A percentile compares a stretch with the other conserved stretches of the same genome.
These are phyloP conservation scores for Lepeophtheirus nordmannii DNA, from an alignment of 2,888 invertebrate genomes.

Conservation along the genomic window DNA sequence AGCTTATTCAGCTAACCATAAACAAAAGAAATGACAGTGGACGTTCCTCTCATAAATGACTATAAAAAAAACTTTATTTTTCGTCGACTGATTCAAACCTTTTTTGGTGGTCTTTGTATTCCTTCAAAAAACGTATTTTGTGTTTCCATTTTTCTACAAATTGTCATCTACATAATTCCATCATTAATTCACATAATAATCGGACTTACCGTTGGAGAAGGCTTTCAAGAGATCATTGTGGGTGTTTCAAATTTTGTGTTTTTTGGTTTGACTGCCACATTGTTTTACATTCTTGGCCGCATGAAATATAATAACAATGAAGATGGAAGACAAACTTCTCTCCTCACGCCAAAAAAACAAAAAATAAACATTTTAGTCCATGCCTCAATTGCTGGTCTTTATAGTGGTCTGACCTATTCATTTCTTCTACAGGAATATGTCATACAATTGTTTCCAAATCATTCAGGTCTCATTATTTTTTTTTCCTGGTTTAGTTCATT, in stretches of 20 bases:
- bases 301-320: not conserved
- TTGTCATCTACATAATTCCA: not conserved
- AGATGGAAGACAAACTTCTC: constrained; percentile 17
- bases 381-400: constrained; percentile 26
- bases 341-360: constrained; percentile 26
- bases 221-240: not conserved
- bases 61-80: constrained; percentile 18
- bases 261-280: not conserved
- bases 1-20: too few relatives aligned
- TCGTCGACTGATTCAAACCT: constrained; percentile 7
- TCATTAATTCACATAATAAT: not conserved
- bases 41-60: constrained; percentile 17
- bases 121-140: not conserved
- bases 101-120: constrained; percentile 11
- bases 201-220: not conserved
- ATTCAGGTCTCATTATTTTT: not conserved
- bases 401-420: constrained; percentile 24
- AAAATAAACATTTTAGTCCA: constrained; percentile 25
- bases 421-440: constrained; percentile 23
- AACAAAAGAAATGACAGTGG: constrained; percentile 12
- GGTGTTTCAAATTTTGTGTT: not conserved
- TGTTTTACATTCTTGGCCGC: not conserved
- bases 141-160: not conserved
- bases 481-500: constrained; percentile 15
- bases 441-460: not conserved